A percentile compares a stretch with the other conserved stretches of the same genome.
phyloP scores from a whole-genome alignment of 1,140 invertebrate genomes.

The Phenacoccus solenopsis region DNA sequence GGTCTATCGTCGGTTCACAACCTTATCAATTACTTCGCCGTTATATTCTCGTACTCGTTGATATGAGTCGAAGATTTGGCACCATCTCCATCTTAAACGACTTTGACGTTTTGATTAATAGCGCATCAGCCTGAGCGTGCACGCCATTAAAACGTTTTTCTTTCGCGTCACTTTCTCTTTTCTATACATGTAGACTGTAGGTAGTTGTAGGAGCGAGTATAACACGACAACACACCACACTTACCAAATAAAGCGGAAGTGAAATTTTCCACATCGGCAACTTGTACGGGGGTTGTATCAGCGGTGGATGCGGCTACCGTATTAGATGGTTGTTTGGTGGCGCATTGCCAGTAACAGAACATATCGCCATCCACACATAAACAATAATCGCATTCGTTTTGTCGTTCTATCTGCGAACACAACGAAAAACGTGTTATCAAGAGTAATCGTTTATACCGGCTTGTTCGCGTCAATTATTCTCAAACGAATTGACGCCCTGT shows the following conservation, averaged over 20 bases:
- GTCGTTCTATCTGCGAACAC: slow-evolving; percentile 33
- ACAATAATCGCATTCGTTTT: slow-evolving; percentile 51
- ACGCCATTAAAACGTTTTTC: background rate
- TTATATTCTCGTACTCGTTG: no score
- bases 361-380: slow-evolving; percentile 56
- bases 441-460: no score
- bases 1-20: no score
- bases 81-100: no score
- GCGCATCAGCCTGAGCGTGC: background rate
- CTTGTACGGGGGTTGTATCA: background rate
- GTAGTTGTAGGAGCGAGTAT: no score
- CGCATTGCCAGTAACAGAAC: slow-evolving; percentile 55
- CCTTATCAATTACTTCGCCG: no score
- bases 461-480: no score
- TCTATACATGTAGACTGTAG: background rate
- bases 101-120: background rate
- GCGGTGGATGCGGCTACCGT: background rate
- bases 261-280: slow-evolving; percentile 8
- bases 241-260: background rate
- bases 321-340: slow-evolving; percentile 6
- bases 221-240: no score
- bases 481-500: no score
- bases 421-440: no score
- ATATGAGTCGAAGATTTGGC: no score
- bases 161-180: background rate